Evolutionary conservation across 2,888 invertebrate species (phyloP).

Genomic region (Drosophila cognata): DNA sequence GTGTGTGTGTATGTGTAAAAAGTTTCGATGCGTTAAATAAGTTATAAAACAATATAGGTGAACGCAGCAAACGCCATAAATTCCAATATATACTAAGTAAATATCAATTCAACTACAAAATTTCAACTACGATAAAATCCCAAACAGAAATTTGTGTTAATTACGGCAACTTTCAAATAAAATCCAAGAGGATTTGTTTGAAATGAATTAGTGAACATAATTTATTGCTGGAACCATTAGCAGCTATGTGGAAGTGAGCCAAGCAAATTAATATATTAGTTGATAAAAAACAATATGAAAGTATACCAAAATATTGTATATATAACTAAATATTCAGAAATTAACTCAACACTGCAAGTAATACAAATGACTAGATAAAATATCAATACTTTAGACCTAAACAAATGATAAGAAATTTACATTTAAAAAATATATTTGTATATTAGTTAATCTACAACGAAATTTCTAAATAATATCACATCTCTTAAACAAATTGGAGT

Average conservation of each 20-base stretch:
- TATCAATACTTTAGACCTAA: background rate
- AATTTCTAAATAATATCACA: background rate
- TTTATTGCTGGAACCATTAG: conserved; percentile 40
- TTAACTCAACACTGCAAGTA: background rate
- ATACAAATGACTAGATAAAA: background rate
- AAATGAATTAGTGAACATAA: conserved; percentile 16
- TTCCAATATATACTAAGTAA: conserved; percentile 12
- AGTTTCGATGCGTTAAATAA: conserved; percentile 64
- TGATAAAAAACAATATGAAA: background rate
- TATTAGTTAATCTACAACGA: background rate
- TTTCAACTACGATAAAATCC: background rate
- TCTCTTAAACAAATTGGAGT: background rate
- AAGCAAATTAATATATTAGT: conserved; percentile 5
- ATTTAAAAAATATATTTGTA: background rate
- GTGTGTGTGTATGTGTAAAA: conserved; percentile 45
- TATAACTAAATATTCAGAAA: background rate
- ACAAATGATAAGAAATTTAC: background rate
- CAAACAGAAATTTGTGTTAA: background rate
- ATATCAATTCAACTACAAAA: conserved; percentile 1
- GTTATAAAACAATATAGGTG: conserved; percentile 68
- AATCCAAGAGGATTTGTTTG: conserved; percentile 6
- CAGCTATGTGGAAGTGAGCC: conserved; percentile 24
- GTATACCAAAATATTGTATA: no score
- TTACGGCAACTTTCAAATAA: conserved; percentile 2
- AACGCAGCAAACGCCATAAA: conserved; percentile 27